phyloP scores from a whole-genome alignment of 2,888 invertebrate species.

The Anodontia alba region DNA sequence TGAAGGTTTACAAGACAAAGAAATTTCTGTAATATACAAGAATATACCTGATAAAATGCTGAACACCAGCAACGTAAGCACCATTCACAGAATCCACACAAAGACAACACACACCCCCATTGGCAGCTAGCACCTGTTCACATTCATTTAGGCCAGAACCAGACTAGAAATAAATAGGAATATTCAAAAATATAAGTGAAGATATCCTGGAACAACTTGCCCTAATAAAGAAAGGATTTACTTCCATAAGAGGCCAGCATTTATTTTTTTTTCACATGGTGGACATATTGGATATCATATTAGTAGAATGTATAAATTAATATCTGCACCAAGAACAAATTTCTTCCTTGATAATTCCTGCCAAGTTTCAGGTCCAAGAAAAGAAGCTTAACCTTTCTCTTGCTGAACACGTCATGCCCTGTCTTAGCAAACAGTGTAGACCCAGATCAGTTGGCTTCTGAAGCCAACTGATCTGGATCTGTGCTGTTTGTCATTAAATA shows the following conservation, averaged over 20 bases:
- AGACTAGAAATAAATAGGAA: slow-evolving; percentile 72
- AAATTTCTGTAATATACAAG: no score
- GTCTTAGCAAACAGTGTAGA: not conserved
- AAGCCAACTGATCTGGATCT: no score
- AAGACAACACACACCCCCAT: slow-evolving; percentile 78
- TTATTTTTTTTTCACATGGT: not conserved
- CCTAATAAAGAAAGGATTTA: not conserved
- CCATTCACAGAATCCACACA: slow-evolving; percentile 82
- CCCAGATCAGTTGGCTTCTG: not conserved
- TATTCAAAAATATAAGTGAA: no score
- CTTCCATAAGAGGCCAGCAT: not conserved
- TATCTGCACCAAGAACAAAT: no score
- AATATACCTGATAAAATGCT: slow-evolving; percentile 81
- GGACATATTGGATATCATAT: no score
- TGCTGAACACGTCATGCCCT: not conserved
- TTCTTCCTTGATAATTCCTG: no score
- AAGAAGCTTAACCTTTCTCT: not conserved
- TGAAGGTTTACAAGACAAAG: no score
- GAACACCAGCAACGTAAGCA: slow-evolving; percentile 82
- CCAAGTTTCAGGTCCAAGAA: no score
- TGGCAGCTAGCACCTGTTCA: slow-evolving; percentile 80
- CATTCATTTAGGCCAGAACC: slow-evolving; percentile 82
- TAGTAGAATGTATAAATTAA: no score
- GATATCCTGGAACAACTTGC: no score
- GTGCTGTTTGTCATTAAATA: no score